Base-by-base conservation (phyloP, 53 echinoderm and acorn worm species). In the Luidia sarsii region DNA sequence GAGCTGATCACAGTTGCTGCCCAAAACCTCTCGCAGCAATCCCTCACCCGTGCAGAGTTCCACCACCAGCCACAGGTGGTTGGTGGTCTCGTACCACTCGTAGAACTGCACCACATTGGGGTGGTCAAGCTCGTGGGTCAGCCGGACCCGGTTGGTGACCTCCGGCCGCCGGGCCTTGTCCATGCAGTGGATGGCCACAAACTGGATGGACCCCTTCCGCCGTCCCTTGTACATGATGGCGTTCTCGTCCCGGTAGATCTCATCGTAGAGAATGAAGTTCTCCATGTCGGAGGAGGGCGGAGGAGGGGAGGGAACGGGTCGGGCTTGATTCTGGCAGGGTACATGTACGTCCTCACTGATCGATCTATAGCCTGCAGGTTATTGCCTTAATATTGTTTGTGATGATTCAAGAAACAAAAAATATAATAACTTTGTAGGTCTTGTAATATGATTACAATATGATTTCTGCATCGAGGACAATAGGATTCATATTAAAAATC, bases 41-140 rank as follows among this genome's bases (percentile, higher is more conserved):
- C 1, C 3, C 48, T 53, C 50, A 95, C 99, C 99, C 87, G 99
- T 94, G 64, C 99, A 99, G 23, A 99, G 65, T 79, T 99, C 99
- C 50, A 99, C 99, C 36, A 99, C 89, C 21, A 99, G 94, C 99
- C 99, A 99, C 21, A 99, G 85, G 46, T 99, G 99, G 24, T 99
- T 99, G 23, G 99, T 94, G 2, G 99, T 99, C 51, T 99, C 97
- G 63, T 99, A 99, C 99, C 99, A 99, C 49, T 97, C 99, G 13
- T 84, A 87, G 48, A 99, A 99, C 43, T 99, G 84, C 16, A 91
- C 99, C 0, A 99, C 79, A 54, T 99, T 92, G 27, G 85, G 43
- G 33, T 99, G 90, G 35, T 72, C 75, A 20, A 99, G 80, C 48
- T 99, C 99, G 59, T 99, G 93, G 46, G 99, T 99, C 64, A 99